Percentiles rank a stretch among this genome's conserved stretches.
phyloP scores from a whole-genome alignment of 2,888 invertebrate genomes.

The Andrena trimmerana region DNA sequence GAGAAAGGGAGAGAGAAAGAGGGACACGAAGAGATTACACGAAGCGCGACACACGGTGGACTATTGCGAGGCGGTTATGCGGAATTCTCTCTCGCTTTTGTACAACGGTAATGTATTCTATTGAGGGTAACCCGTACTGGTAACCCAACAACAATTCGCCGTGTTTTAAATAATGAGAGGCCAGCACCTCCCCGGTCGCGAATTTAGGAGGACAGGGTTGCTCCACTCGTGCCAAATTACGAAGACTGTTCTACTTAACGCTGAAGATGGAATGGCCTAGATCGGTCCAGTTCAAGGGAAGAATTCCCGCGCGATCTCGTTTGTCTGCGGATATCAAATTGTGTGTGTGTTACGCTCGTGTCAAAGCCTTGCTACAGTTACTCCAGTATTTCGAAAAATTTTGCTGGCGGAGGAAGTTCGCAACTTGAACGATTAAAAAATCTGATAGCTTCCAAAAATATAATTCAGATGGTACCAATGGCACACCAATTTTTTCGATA shows the following conservation, averaged over 20 bases:
- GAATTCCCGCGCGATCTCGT: background rate
- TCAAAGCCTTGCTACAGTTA: too few relatives aligned
- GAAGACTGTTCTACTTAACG: conserved; percentile 58
- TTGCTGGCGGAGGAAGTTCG: too few relatives aligned
- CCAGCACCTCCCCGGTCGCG: conserved; percentile 44
- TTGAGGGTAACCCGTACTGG: conserved; percentile 73
- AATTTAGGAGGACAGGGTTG: conserved; percentile 49
- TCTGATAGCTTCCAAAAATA: too few relatives aligned
- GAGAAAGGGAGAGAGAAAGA: conserved; percentile 37
- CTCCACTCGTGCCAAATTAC: conserved; percentile 62
- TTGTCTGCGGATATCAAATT: background rate
- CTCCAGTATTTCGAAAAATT: too few relatives aligned
- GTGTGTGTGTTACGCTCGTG: background rate
- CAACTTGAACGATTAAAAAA: too few relatives aligned
- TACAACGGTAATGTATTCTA: conserved; percentile 77
- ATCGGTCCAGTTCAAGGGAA: background rate
- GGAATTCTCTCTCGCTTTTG: conserved; percentile 72
- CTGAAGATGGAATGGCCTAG: conserved; percentile 39
- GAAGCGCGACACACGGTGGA: conserved; percentile 55
- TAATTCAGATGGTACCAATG: too few relatives aligned
- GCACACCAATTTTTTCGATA: too few relatives aligned
- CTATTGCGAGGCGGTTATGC: conserved; percentile 35
- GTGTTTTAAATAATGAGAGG: conserved; percentile 78
- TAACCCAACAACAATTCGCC: conserved; percentile 74
- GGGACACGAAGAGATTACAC: conserved; percentile 50